Evolutionary conservation across 2,113 vertebrate species (phyloP).

Genomic region (Perca schrenkii): DNA sequence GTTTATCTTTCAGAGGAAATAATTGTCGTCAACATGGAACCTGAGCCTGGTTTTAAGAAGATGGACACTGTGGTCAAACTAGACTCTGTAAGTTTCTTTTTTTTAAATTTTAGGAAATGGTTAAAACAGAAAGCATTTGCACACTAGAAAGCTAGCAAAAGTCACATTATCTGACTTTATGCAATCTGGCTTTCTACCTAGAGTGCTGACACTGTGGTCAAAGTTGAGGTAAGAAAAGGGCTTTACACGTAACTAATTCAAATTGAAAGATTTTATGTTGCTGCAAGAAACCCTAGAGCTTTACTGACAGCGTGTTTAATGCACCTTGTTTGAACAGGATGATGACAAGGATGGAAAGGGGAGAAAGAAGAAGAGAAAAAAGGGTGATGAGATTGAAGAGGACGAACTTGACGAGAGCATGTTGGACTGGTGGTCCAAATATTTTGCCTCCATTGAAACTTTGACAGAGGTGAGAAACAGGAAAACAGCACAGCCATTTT

Average conservation of each 20-base stretch:
- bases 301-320: background rate
- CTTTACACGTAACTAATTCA: background rate
- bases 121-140: background rate
- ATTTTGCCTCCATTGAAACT: conserved; percentile 96
- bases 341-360: conserved; percentile 88
- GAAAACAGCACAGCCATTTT: background rate
- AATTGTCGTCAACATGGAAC: conserved; percentile 89
- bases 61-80: conserved; percentile 97
- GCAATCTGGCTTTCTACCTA: conserved; percentile 16
- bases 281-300: background rate
- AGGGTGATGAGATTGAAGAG: conserved; percentile 88
- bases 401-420: conserved; percentile 95
- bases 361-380: conserved; percentile 89
- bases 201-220: conserved; percentile 78
- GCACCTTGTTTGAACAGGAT: conserved; percentile 66
- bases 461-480: conserved; percentile 89
- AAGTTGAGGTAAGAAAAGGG: conserved; percentile 72
- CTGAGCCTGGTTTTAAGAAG: conserved; percentile 90
- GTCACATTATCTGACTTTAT: background rate
- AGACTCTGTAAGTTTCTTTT: conserved; percentile 88
- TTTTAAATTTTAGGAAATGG: background rate
- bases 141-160: background rate
- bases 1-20: conserved; percentile 75
- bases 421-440: conserved; percentile 99
- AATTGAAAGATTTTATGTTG: background rate